Evolutionary conservation across 2,888 invertebrate genomes (phyloP).

Genomic region (Oligia latruncula): DNA sequence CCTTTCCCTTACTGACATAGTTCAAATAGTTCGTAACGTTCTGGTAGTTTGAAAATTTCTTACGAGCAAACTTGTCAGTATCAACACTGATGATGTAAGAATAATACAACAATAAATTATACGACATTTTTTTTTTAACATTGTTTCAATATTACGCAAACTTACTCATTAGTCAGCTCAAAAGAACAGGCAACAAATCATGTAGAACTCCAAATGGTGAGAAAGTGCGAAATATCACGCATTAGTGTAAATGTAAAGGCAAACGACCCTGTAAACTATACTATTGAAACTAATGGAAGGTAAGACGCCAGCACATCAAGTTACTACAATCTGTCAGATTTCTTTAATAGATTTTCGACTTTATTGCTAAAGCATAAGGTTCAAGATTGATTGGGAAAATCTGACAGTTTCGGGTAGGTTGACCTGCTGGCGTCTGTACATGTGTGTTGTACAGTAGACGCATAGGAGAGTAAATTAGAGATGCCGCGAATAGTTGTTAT

Average conservation of each 20-base stretch:
- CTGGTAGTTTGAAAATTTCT: constrained; percentile 15
- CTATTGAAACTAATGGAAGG: constrained; percentile 21
- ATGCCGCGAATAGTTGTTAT: too few relatives aligned
- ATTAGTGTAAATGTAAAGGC: constrained; percentile 77
- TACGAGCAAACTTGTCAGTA: constrained; percentile 30
- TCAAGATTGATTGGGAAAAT: too few relatives aligned
- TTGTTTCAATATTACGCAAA: constrained; percentile 18
- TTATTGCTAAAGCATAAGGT: too few relatives aligned
- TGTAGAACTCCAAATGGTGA: constrained; percentile 63
- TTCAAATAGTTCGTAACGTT: constrained; percentile 49
- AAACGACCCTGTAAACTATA: constrained; percentile 69
- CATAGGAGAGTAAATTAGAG: neutral
- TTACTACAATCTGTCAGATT: too few relatives aligned
- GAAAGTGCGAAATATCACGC: constrained; percentile 87
- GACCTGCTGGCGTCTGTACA: too few relatives aligned
- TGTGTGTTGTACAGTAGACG: neutral
- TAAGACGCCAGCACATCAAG: too few relatives aligned
- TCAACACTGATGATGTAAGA: constrained; percentile 1
- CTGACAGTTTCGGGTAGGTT: too few relatives aligned
- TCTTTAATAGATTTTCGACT: too few relatives aligned
- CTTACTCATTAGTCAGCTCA: constrained; percentile 5
- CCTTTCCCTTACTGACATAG: constrained; percentile 73
- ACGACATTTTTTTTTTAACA: neutral
- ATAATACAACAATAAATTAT: constrained; percentile 5
- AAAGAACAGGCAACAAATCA: constrained; percentile 27